A percentile compares a stretch with the other conserved stretches of the same genome.
These are phyloP conservation scores for Datnioides undecimradiatus DNA, from an alignment of 2,113 vertebrate genomes.

Conservation along the genomic window DNA sequence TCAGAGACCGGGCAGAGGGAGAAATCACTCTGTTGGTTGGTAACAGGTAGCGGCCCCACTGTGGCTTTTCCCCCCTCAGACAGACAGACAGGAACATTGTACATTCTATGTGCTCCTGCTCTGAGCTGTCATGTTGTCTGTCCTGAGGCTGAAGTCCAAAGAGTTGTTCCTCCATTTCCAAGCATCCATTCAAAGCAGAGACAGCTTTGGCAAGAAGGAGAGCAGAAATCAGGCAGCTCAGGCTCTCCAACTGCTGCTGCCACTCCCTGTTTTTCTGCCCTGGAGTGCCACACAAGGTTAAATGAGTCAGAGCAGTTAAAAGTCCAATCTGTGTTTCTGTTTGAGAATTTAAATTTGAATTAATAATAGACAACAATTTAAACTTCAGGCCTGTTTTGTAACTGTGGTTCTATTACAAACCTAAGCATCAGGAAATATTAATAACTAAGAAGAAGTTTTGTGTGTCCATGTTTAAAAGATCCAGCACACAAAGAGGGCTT, in stretches of 20 bases:
- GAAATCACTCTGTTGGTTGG: conserved; percentile 44
- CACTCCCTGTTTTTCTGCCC: conserved; percentile 31
- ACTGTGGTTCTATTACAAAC: not conserved
- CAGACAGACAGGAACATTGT: conserved; percentile 57
- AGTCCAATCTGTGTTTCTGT: not conserved
- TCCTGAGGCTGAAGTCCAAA: conserved; percentile 48
- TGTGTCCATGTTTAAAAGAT: not conserved
- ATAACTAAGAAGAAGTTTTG: not conserved
- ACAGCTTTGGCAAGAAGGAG: conserved; percentile 30
- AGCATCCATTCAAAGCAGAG: conserved; percentile 39
- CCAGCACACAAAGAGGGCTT: not conserved
- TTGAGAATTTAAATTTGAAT: not conserved
- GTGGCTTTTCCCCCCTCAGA: conserved; percentile 28
- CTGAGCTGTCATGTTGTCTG: conserved; percentile 68
- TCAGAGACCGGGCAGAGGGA: conserved; percentile 32
- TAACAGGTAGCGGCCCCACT: conserved; percentile 50
- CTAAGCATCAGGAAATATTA: not conserved
- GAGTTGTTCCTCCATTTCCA: conserved; percentile 39
- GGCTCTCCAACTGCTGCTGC: conserved; percentile 14
- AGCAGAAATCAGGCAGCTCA: conserved; percentile 20
- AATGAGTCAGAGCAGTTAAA: conserved; percentile 21
- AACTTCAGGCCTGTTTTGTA: not conserved
- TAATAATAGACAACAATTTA: no score
- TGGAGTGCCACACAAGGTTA: conserved; percentile 8
- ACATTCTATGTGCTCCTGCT: conserved; percentile 36